Percentiles rank a stretch among this genome's conserved stretches.
Conservation (phyloP, 1,140 invertebrate genomes). For the Drosophila pallidifrons region DNA sequence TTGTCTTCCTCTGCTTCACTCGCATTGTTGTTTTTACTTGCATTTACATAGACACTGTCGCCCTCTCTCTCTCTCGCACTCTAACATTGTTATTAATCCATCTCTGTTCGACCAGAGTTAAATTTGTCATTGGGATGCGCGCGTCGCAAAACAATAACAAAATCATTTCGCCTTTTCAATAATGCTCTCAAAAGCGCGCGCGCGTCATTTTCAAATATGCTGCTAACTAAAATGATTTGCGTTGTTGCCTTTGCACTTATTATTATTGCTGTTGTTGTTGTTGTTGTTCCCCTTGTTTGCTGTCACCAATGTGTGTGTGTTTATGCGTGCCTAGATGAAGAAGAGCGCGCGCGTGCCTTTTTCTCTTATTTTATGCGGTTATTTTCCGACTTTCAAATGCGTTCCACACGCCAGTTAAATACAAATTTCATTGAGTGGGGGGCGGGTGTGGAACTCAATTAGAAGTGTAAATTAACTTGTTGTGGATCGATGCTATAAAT, state of each 20-base stretch:
- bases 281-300: slow-evolving; percentile 28
- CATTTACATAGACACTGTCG: background rate
- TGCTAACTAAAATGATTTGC: slow-evolving; percentile 48
- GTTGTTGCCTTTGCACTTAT: slow-evolving; percentile 34
- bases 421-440: background rate
- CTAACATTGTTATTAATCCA: background rate
- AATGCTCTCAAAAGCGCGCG: slow-evolving; percentile 49
- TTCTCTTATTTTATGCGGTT: slow-evolving; percentile 28
- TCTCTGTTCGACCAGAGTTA: background rate
- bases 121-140: slow-evolving; percentile 42
- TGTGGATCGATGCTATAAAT: background rate
- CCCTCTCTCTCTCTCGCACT: background rate
- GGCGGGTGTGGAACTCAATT: background rate
- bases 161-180: slow-evolving; percentile 46
- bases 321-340: background rate
- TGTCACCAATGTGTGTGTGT: slow-evolving; percentile 32
- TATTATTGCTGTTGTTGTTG: background rate
- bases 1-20: slow-evolving; percentile 6
- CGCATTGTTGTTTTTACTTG: slow-evolving; percentile 9
- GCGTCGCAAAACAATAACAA: slow-evolving; percentile 73
- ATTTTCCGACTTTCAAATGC: slow-evolving; percentile 47
- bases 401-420: slow-evolving; percentile 18
- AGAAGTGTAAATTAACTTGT: slow-evolving; percentile 1
- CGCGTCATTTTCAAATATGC: slow-evolving; percentile 24
- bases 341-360: slow-evolving; percentile 19